A percentile compares a stretch with the other conserved stretches of the same genome.
These are phyloP conservation scores for Crotalus helleri DNA, from an alignment of 2,113 vertebrate genomes.

Conservation along the genomic window DNA sequence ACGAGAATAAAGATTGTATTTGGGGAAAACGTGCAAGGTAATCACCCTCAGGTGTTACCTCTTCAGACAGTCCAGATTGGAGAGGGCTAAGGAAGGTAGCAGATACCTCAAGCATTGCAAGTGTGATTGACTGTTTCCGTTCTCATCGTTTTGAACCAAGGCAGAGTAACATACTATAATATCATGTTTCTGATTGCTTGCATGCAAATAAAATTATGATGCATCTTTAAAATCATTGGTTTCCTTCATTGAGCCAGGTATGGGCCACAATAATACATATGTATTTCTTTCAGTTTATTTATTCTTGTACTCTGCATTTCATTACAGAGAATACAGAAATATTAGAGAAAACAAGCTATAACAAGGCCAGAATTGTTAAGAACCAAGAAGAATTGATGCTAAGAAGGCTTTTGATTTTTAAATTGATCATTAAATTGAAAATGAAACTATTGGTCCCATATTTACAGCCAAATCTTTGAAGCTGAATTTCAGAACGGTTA, in stretches of 20 bases:
- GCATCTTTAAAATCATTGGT: too few relatives aligned
- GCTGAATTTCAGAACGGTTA: too few relatives aligned
- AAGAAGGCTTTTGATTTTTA: not conserved
- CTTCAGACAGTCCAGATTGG: not conserved
- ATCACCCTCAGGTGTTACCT: not conserved
- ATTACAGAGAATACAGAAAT: not conserved
- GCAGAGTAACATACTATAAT: not conserved
- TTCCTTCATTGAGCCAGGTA: too few relatives aligned
- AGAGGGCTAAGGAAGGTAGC: not conserved
- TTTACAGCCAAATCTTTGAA: too few relatives aligned
- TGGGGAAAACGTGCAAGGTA: not conserved
- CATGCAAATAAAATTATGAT: too few relatives aligned
- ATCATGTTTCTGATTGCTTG: too few relatives aligned
- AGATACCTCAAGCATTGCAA: not conserved
- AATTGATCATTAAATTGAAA: too few relatives aligned
- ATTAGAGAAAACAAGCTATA: not conserved
- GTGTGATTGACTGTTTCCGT: slow-evolving; percentile 20
- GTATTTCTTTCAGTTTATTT: not conserved
- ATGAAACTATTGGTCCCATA: too few relatives aligned
- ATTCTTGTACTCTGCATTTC: not conserved
- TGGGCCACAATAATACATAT: too few relatives aligned
- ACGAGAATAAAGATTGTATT: not conserved
- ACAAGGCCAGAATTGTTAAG: not conserved
- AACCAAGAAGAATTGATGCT: not conserved
- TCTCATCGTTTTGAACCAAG: not conserved